These are phyloP conservation scores for Machimus rusticus DNA, from an alignment of 2,888 invertebrate species.

Conservation along the genomic window DNA sequence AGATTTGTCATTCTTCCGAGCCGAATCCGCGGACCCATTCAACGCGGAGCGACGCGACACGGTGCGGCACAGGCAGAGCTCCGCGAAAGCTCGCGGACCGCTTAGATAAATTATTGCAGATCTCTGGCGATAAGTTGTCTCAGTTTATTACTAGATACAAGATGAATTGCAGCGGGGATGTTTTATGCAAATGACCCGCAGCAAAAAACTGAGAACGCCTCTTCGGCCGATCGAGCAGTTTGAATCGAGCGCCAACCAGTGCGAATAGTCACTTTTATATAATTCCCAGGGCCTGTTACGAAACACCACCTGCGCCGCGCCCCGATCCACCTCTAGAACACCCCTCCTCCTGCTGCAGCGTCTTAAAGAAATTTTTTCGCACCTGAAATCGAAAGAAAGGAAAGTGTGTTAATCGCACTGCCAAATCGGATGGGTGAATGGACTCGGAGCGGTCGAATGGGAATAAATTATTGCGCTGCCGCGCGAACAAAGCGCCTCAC, in stretches of 20 bases:
- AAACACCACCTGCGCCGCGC: background rate
- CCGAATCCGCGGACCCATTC: background rate
- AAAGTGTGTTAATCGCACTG: background rate
- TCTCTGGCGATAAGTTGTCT: constrained; percentile 2
- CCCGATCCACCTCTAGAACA: background rate
- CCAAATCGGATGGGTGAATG: background rate
- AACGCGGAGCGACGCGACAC: background rate
- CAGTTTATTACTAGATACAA: constrained; percentile 19
- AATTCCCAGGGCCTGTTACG: background rate
- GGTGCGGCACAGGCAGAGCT: background rate
- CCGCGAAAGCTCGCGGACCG: constrained; percentile 2
- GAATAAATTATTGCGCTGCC: background rate
- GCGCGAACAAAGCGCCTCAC: background rate
- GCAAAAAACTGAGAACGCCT: background rate
- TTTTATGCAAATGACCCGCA: constrained; percentile 25
- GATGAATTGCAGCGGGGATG: constrained; percentile 12
- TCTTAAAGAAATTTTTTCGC: background rate
- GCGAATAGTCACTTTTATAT: background rate
- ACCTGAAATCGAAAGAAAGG: constrained; percentile 5
- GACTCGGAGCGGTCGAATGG: background rate
- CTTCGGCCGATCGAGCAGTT: background rate
- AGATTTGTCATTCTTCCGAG: constrained; percentile 23
- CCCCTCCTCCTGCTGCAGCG: background rate
- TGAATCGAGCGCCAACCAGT: background rate
- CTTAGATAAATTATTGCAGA: constrained; percentile 30